Conservation (phyloP, 2,797 vertebrate genomes). For the Sebastes cheni region DNA sequence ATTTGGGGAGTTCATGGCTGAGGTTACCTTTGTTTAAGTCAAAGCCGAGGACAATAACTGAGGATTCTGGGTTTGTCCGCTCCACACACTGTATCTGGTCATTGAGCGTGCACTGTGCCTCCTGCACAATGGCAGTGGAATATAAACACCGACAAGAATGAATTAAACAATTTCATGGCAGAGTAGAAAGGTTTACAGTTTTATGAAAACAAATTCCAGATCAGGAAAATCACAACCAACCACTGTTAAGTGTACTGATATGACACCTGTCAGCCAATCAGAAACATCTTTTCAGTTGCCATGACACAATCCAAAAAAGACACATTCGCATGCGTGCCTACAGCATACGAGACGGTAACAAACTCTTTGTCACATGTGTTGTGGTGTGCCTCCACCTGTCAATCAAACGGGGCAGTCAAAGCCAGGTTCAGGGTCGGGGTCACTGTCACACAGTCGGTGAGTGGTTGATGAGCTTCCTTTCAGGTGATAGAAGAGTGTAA, state of each 20-base stretch:
- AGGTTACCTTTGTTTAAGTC: too few relatives aligned
- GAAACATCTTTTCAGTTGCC: neutral
- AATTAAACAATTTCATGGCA: neutral
- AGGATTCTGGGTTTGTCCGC: neutral
- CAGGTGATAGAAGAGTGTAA: neutral
- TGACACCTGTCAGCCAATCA: neutral
- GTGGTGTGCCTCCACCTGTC: neutral
- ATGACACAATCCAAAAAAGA: neutral
- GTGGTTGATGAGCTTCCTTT: neutral
- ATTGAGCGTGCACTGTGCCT: neutral
- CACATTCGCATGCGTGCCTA: neutral
- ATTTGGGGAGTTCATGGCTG: too few relatives aligned
- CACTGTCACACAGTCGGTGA: neutral
- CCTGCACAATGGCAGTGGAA: neutral
- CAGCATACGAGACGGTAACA: neutral
- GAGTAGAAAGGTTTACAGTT: neutral
- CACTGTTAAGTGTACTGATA: neutral
- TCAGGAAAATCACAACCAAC: neutral
- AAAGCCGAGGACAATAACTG: neutral
- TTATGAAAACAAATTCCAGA: neutral
- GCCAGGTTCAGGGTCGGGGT: neutral
- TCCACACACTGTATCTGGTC: neutral
- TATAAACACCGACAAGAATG: neutral
- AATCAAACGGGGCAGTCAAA: neutral
- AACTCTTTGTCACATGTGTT: neutral